Percentiles rank a stretch among this genome's conserved stretches.
These are phyloP conservation scores for Leucania comma DNA, from an alignment of 2,888 invertebrate genomes.

Conservation along the genomic window DNA sequence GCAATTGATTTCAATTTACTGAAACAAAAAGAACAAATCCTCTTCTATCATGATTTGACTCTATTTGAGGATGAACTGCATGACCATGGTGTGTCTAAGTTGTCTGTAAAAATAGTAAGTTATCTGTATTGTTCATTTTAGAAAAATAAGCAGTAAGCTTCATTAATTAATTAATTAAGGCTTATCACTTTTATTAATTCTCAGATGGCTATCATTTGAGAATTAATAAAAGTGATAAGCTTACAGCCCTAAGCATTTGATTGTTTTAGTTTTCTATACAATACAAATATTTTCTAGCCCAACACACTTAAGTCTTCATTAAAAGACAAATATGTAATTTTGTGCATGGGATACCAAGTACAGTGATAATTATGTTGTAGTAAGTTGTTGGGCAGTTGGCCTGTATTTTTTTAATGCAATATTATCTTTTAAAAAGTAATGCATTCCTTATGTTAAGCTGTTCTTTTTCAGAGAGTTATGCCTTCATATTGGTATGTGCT, in stretches of 20 bases:
- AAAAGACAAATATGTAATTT: not conserved
- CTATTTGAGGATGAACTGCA: conserved; percentile 99
- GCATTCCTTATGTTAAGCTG: not conserved
- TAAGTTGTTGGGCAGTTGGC: not conserved
- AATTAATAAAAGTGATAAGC: not conserved
- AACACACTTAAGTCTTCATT: not conserved
- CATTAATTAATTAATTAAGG: no score
- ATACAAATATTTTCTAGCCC: not conserved
- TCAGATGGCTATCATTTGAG: not conserved
- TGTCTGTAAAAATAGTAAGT: conserved; percentile 98
- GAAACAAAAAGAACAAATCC: conserved; percentile 96
- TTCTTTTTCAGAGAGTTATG: conserved; percentile 96
- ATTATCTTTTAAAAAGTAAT: not conserved
- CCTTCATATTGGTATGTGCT: conserved; percentile 97
- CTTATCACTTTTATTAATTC: no score
- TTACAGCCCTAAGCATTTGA: not conserved
- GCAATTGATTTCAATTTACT: conserved; percentile 96
- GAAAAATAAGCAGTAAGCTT: not conserved
- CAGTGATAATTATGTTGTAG: not conserved
- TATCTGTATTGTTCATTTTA: not conserved
- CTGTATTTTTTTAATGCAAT: not conserved
- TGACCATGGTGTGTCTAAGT: conserved; percentile 98
- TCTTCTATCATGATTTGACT: conserved; percentile 98
- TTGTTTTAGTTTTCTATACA: no score
- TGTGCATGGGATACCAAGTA: not conserved